Percentiles rank a stretch among this genome's conserved stretches.
phyloP scores from a whole-genome alignment of 2,113 vertebrate genomes.

The Piaya cayana region DNA sequence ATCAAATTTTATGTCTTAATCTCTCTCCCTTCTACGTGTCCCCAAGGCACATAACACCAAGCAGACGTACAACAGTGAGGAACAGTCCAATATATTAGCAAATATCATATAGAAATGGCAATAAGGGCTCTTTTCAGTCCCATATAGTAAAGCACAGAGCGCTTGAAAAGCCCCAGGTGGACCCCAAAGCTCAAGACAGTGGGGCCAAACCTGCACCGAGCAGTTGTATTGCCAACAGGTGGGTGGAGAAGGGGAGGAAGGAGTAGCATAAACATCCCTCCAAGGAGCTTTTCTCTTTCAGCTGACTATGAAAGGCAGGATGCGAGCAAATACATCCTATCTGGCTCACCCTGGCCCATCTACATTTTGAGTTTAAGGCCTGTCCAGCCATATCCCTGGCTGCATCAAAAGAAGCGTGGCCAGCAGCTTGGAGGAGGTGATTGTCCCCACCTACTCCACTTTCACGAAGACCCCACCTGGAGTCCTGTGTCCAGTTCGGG shows the following conservation, averaged over 20 bases:
- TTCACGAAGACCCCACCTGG: no score
- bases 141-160: accelerated
- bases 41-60: not conserved
- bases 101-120: accelerated
- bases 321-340: not conserved
- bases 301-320: not conserved
- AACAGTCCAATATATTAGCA: accelerated
- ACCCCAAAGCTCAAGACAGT: not conserved
- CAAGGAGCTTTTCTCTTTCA: not conserved
- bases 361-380: not conserved
- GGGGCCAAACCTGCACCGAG: not conserved
- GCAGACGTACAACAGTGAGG: accelerated
- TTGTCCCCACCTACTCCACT: no score
- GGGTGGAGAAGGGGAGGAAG: not conserved
- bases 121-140: not conserved
- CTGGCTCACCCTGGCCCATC: not conserved
- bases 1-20: not conserved
- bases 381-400: no score
- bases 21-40: not conserved
- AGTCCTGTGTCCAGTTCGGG: no score
- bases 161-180: not conserved
- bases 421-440: no score
- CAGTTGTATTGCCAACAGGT: not conserved
- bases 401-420: no score
- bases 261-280: not conserved